Evolutionary conservation across 2,888 invertebrate genomes (phyloP).

Genomic region (Catocala fraxini): DNA sequence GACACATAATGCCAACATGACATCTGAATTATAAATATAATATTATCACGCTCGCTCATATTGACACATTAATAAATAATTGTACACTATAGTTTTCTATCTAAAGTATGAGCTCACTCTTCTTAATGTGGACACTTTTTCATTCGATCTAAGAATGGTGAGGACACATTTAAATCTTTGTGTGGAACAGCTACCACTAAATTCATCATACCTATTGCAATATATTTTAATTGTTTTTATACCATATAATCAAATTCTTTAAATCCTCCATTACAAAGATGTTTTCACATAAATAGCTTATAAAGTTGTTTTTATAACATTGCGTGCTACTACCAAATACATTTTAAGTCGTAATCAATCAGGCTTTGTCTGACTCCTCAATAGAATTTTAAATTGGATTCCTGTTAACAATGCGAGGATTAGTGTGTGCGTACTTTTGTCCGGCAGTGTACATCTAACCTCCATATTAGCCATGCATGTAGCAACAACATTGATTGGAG

Average conservation of each 20-base stretch:
- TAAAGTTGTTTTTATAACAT: slow-evolving; percentile 53
- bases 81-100: too few species aligned
- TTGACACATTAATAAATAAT: too few species aligned
- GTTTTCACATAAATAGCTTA: slow-evolving; percentile 47
- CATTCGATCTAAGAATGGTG: too few species aligned
- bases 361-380: slow-evolving; percentile 78
- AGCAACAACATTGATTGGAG: slow-evolving; percentile 31
- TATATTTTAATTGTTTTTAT: slow-evolving; percentile 1
- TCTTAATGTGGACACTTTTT: too few species aligned
- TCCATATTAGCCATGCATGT: slow-evolving; percentile 28
- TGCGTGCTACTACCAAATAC: slow-evolving; percentile 62
- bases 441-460: slow-evolving; percentile 58
- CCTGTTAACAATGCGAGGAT: slow-evolving; percentile 83
- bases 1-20: too few species aligned
- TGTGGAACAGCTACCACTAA: too few species aligned
- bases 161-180: too few species aligned
- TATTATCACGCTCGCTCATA: too few species aligned
- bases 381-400: slow-evolving; percentile 86
- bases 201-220: neutral
- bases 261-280: slow-evolving; percentile 40
- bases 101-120: too few species aligned
- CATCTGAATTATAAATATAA: too few species aligned
- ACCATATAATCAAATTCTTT: slow-evolving; percentile 9
- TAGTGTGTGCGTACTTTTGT: slow-evolving; percentile 76
- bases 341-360: slow-evolving; percentile 82